phyloP scores from a whole-genome alignment of 2,888 invertebrate genomes.

The Aspidiotus destructor region DNA sequence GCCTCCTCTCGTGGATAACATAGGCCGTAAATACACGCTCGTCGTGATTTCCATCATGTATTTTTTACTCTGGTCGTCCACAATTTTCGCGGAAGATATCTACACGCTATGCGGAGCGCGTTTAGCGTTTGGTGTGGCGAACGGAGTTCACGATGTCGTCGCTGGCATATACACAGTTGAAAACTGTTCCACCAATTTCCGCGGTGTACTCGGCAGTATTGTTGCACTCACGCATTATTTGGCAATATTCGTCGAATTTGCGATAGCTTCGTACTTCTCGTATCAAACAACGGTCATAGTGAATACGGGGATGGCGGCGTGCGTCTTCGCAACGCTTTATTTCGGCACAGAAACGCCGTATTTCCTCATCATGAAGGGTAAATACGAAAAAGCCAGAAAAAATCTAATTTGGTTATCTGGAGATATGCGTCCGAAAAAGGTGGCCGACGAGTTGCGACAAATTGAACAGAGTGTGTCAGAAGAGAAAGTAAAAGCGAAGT shows the following conservation, averaged over 20 bases:
- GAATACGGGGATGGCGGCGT: neutral
- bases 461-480: constrained; percentile 7
- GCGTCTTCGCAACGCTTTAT: neutral
- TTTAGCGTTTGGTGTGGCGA: constrained; percentile 37
- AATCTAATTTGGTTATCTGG: constrained; percentile 17
- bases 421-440: neutral
- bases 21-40: constrained; percentile 7
- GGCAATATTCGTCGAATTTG: constrained; percentile 36
- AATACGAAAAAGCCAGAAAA: constrained; percentile 4
- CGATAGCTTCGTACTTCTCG: constrained; percentile 35
- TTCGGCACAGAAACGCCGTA: neutral
- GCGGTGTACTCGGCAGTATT: constrained; percentile 36
- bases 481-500: constrained; percentile 6
- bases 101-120: constrained; percentile 34
- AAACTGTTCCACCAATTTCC: constrained; percentile 35
- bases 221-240: constrained; percentile 36
- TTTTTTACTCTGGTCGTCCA: constrained; percentile 10
- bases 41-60: no score
- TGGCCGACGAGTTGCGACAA: neutral
- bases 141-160: constrained; percentile 36
- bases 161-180: constrained; percentile 37
- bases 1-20: constrained; percentile 9
- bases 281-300: constrained; percentile 20
- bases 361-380: constrained; percentile 5
- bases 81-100: constrained; percentile 8